These are phyloP conservation scores for Melanogrammus aeglefinus DNA, from an alignment of 2,797 vertebrate species.

Conservation along the genomic window DNA sequence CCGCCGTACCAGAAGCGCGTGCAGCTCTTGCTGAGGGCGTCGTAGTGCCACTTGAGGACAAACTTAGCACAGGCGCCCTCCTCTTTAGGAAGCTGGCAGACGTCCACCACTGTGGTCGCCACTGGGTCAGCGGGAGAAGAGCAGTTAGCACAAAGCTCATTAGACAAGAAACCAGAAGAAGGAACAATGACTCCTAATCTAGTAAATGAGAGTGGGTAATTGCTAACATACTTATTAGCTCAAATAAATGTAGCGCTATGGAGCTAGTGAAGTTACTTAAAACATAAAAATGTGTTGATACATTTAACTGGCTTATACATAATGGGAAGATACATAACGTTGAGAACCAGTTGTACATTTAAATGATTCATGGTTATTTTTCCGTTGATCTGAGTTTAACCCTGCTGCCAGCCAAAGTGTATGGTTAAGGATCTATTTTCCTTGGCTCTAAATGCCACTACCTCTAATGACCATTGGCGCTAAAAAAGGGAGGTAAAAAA, in stretches of 20 bases:
- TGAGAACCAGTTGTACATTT: neutral
- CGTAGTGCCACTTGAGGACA: slow-evolving; percentile 85
- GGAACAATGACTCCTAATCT: neutral
- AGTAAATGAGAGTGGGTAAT: neutral
- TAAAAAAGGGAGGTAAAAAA: neutral
- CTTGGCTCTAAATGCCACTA: too few species aligned
- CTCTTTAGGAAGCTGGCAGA: slow-evolving; percentile 81
- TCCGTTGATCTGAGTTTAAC: neutral
- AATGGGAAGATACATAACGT: neutral
- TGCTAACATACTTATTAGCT: neutral
- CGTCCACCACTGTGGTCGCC: slow-evolving; percentile 53
- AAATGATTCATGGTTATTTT: neutral
- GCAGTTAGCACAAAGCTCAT: neutral
- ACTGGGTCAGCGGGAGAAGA: slow-evolving; percentile 28
- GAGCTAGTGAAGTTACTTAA: neutral
- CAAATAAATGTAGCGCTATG: neutral
- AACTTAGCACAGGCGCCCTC: slow-evolving; percentile 84
- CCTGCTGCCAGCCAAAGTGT: neutral
- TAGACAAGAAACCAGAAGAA: neutral
- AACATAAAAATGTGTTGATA: neutral
- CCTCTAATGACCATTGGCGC: too few species aligned
- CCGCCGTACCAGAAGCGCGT: slow-evolving; percentile 93
- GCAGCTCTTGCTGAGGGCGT: slow-evolving; percentile 77
- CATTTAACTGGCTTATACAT: neutral
- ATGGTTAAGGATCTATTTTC: neutral